Percentiles rank a stretch among this genome's conserved stretches.
Conservation (phyloP, 2,888 invertebrate genomes). For the Saturnia japonica region DNA sequence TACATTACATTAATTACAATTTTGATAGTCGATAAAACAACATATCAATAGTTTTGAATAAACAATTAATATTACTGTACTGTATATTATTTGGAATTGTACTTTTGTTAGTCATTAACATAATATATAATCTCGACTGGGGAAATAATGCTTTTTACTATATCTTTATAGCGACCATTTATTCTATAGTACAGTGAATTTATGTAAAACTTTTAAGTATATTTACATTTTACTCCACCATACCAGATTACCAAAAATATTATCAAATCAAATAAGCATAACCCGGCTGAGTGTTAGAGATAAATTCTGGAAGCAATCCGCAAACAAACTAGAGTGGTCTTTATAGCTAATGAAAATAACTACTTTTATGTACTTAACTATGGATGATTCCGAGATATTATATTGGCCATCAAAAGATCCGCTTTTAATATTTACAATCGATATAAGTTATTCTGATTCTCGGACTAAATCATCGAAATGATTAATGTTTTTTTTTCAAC, state of each 20-base stretch:
- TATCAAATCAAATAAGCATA: conserved; percentile 17
- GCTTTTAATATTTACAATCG: neutral
- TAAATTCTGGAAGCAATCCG: neutral
- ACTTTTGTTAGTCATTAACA: neutral
- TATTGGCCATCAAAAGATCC: neutral
- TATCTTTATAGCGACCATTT: neutral
- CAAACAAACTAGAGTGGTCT: neutral
- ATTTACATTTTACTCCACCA: neutral
- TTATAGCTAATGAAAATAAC: neutral
- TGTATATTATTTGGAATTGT: neutral
- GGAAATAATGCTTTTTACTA: neutral
- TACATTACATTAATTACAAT: neutral
- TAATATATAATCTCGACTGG: neutral
- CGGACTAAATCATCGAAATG: neutral
- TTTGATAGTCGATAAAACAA: neutral
- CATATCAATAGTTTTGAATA: neutral
- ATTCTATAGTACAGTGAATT: neutral
- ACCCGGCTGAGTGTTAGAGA: neutral
- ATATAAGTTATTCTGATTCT: neutral
- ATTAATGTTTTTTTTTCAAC: too few species aligned
- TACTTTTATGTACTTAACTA: neutral
- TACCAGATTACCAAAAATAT: neutral
- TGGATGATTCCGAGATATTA: neutral
- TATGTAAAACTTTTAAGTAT: neutral
- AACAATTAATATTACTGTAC: neutral